phyloP scores from a whole-genome alignment of 2,888 invertebrate species.

The Morinoia aosen region DNA sequence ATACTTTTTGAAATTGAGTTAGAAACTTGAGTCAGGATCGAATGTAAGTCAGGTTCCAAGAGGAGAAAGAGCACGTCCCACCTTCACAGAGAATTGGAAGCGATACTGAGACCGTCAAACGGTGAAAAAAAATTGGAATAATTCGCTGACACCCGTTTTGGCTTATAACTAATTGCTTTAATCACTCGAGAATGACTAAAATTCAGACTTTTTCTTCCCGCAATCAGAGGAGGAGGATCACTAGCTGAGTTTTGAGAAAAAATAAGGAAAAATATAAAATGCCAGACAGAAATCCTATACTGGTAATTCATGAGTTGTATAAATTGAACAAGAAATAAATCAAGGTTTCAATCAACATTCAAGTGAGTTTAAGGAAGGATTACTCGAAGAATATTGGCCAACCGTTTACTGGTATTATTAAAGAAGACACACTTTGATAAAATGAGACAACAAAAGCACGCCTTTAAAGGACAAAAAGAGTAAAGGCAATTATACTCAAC shows the following conservation, averaged over 20 bases:
- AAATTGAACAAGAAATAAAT: background rate
- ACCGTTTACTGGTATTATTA: too few species aligned
- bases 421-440: too few species aligned
- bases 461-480: too few species aligned
- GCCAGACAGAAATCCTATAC: background rate
- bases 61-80: background rate
- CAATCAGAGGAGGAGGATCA: too few species aligned
- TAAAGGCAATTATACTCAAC: too few species aligned
- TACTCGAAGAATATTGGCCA: too few species aligned
- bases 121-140: background rate
- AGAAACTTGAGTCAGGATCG: background rate
- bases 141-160: background rate
- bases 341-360: too few species aligned
- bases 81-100: background rate
- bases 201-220: background rate
- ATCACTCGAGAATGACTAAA: background rate
- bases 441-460: too few species aligned
- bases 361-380: too few species aligned
- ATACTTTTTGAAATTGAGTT: background rate
- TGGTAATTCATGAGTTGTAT: background rate
- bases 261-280: background rate
- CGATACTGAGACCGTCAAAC: background rate
- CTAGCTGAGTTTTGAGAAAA: background rate
- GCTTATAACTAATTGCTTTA: background rate
- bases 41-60: background rate